These are phyloP conservation scores for Cladopsammia gracilis DNA, from an alignment of 64 coral and sea anemone species.

Conservation along the genomic window DNA sequence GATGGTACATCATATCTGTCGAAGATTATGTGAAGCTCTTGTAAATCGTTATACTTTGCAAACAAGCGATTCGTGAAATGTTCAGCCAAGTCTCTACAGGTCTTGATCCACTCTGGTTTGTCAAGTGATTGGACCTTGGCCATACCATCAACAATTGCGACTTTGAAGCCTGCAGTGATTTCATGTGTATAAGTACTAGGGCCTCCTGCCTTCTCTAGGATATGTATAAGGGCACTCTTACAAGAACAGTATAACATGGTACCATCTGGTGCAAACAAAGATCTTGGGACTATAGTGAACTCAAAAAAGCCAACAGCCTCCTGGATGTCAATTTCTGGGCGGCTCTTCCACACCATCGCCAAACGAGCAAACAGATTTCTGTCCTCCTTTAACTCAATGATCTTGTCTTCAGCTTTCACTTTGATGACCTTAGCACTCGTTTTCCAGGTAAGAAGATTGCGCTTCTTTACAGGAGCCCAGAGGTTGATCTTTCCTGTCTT, in stretches of 20 bases:
- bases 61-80: constrained; percentile 54
- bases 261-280: too few relatives aligned
- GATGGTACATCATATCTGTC: too few relatives aligned
- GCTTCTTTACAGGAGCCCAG: constrained; percentile 45
- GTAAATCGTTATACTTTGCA: constrained; percentile 29
- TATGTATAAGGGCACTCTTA: constrained; percentile 64
- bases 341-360: constrained; percentile 29
- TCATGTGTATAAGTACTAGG: constrained; percentile 52
- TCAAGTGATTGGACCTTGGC: constrained; percentile 70
- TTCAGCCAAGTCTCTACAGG: constrained; percentile 43
- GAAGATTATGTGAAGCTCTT: constrained; percentile 72
- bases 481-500: constrained; percentile 29
- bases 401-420: constrained; percentile 36
- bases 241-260: constrained; percentile 71
- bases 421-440: constrained; percentile 46
- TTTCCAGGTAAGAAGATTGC: constrained; percentile 48
- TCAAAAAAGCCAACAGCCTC: constrained; percentile 65
- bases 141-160: too few relatives aligned
- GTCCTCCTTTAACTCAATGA: constrained; percentile 48
- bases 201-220: constrained; percentile 62
- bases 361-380: constrained; percentile 35
- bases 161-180: too few relatives aligned
- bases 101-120: constrained; percentile 74
- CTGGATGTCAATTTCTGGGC: constrained; percentile 34
- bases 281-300: too few relatives aligned